Base-by-base conservation (phyloP, 2,797 vertebrate genomes). In the Chaenodraco wilsoni region DNA sequence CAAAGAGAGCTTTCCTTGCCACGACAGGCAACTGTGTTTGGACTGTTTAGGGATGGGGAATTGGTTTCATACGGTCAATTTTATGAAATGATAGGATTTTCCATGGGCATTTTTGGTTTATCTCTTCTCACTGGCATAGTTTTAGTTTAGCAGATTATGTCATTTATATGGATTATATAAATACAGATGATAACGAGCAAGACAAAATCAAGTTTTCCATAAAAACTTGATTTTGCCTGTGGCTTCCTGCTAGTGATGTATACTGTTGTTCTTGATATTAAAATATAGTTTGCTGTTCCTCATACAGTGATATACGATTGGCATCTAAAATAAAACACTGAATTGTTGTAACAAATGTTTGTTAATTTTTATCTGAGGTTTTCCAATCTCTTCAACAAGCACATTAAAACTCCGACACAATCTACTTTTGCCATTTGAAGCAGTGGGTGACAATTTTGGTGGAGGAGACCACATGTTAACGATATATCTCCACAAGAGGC, bases 11-110 rank as follows among this genome's bases (percentile, higher is more conserved):
- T 37, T 37, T 67, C 10, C 33, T 58, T 37, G 73, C 40, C 52
- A 82, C 49, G 78, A 33, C 65, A 67, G 37, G 19, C 49, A 82
- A 73, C 31, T 76, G 69, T 71, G 74, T 65, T 45, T 44, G 14
- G 51, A 54, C n/a, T 31, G 31, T 48, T 67, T 17, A 2, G 9
- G 14, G 9, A 54, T 44, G 5, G 40, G n/a, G 58, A 76, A 83
- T 21, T 1, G 37, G 70, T 76, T 60, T 49, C 66, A 75, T 52
- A 55, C 0, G 0, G 7, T 57, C 49, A 19, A 50, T 79, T 64
- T 64, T 75, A 44, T 71, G 13, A 72, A 72, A 68, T 69, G 45
- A 46, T 27, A 9, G 19, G 21, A 58, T 68, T 78, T 79, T 79
- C 65, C 17, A 41, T 13, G 6, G 43, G 60, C 44, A 46, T 13